A percentile compares a stretch with the other conserved stretches of the same genome.
Evolutionary conservation across 2,797 vertebrate genomes (phyloP).

Genomic region (Argya squamiceps): DNA sequence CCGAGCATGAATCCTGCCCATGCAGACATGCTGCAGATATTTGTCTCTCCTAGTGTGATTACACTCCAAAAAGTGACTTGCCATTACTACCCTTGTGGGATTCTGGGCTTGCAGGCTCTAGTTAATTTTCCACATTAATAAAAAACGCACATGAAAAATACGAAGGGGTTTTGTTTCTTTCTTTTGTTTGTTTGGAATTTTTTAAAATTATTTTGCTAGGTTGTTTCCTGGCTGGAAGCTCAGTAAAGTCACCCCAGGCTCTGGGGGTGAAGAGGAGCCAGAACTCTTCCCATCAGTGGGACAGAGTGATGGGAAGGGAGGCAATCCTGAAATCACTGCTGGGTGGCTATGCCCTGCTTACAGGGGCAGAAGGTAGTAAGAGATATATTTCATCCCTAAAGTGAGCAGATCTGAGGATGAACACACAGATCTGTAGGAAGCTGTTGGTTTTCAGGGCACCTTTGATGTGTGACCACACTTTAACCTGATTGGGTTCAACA

Average conservation of each 20-base stretch:
- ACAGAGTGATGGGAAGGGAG: background rate
- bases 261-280: background rate
- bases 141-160: background rate
- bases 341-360: background rate
- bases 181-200: background rate
- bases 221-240: background rate
- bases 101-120: background rate
- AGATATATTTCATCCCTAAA: background rate
- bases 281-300: background rate
- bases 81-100: constrained; percentile 23
- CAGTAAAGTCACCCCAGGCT: background rate
- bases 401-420: background rate
- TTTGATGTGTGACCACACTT: background rate
- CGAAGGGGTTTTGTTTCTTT: background rate
- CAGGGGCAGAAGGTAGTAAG: background rate
- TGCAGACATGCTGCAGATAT: constrained; percentile 47
- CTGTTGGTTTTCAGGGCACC: background rate
- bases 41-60: constrained; percentile 39
- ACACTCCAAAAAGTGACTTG: constrained; percentile 29
- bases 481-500: background rate
- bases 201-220: background rate
- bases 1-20: background rate
- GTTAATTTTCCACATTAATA: background rate
- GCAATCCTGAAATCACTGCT: background rate
- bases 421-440: background rate